Conservation (phyloP, 2,888 invertebrate species). For the Hirtodrosophila histrioides region DNA sequence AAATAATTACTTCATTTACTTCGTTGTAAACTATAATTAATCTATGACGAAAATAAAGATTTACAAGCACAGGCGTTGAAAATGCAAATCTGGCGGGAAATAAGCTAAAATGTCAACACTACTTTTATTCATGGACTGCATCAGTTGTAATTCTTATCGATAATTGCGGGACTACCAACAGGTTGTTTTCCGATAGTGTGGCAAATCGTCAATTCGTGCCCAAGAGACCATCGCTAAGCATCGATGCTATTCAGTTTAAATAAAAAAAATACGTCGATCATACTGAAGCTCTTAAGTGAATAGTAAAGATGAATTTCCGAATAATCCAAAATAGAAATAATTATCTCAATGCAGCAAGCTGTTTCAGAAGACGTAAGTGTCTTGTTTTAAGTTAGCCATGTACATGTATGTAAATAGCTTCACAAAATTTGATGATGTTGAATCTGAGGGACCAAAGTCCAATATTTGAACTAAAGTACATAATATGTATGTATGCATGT, state of each 20-base stretch:
- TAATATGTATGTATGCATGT: neutral
- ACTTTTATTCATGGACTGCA: no score
- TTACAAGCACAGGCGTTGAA: no score
- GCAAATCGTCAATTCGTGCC: neutral
- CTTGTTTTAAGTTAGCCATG: no score
- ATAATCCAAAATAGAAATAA: slow-evolving; percentile 52
- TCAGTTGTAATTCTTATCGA: no score
- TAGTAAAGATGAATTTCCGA: slow-evolving; percentile 58
- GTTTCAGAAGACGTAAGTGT: slow-evolving; percentile 53
- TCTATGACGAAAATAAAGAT: no score
- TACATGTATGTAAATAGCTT: neutral
- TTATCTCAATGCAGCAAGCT: slow-evolving; percentile 35
- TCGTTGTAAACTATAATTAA: no score
- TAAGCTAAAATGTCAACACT: no score
- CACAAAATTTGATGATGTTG: slow-evolving; percentile 13
- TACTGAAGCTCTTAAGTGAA: slow-evolving; percentile 7
- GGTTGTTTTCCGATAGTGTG: slow-evolving; percentile 10
- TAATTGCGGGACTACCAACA: neutral
- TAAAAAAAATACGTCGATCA: slow-evolving; percentile 31
- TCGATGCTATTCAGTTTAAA: slow-evolving; percentile 10
- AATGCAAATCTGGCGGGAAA: no score
- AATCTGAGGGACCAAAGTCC: slow-evolving; percentile 61
- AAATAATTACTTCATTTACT: no score
- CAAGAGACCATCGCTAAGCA: slow-evolving; percentile 1
- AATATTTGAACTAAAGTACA: slow-evolving; percentile 34